Base-by-base conservation (phyloP, 2,888 invertebrate species). In the Caenorhabditis uteleia region DNA sequence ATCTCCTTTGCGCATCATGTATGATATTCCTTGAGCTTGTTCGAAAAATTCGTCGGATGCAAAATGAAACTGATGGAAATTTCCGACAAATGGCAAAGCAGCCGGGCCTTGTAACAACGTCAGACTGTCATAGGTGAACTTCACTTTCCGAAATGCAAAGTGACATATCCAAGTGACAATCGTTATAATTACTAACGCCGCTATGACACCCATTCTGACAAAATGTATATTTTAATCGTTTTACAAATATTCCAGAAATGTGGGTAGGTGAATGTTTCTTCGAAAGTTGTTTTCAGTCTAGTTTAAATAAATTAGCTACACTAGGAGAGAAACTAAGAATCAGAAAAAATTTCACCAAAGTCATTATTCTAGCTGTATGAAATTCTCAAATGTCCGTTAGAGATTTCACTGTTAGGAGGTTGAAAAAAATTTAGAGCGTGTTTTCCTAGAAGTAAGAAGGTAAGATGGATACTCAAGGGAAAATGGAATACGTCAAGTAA, bases 11-110 rank as follows among this genome's bases (percentile, higher is more conserved):
- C 70, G 54, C 56, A 80, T 72, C 77, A 82, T 75, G 54, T 82
- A 82, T 8, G 73, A 70, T 8, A 82, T 56, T 14, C 82, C 82
- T 56, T 82, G 82, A 18, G 79, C 74, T 49, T 82, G 82, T 54
- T 82, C 81, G 60, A 82, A 82, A 49, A 82, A 82, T 43, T 82
- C 81, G 47, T 81, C 81, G 2, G 81, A 77, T 14, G 73, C 60
- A 36, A 81, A 75, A 42, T 77, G 76, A 36, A 81, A 74, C 48
- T 82, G 81, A 49, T 79, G 81, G 16, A 81, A 58, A 45, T 81
- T 81, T 8, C 82, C 82, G 21, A 79, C 49, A 18, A 77, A 25
- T 2, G 82, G 81, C 20, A 77, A 47, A 1, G 78, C 69, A 2
- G 77, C 73, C 1, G 82, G 82, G 3, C 82, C 82, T 59, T 73